These are phyloP conservation scores for Drosophila prostipennis DNA, from an alignment of 2,888 invertebrate genomes.

Conservation along the genomic window DNA sequence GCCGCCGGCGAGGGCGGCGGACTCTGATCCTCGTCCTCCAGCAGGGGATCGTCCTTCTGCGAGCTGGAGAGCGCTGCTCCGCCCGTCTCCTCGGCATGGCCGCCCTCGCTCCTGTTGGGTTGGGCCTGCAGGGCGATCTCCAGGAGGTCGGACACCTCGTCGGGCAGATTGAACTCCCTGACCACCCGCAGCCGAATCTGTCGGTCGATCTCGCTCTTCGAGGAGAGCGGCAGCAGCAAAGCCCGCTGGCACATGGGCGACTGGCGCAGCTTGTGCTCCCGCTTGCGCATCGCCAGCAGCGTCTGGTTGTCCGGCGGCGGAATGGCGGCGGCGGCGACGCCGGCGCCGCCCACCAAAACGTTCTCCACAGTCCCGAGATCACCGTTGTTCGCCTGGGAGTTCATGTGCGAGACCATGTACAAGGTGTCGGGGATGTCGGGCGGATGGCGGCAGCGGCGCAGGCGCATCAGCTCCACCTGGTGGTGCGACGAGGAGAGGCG, in stretches of 20 bases:
- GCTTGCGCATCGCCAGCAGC: slow-evolving; percentile 91
- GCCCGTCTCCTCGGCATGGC: slow-evolving; percentile 45
- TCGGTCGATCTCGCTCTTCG: slow-evolving; percentile 90
- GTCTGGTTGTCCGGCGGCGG: slow-evolving; percentile 92
- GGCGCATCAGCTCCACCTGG: slow-evolving; percentile 89
- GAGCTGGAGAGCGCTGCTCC: slow-evolving; percentile 60
- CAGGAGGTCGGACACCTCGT: slow-evolving; percentile 92
- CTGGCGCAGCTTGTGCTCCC: slow-evolving; percentile 92
- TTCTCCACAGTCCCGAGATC: no score
- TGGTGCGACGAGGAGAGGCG: slow-evolving; percentile 90
- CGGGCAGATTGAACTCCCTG: slow-evolving; percentile 96
- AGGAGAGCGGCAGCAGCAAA: slow-evolving; percentile 89
- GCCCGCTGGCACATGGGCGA: slow-evolving; percentile 92
- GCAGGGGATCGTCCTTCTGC: slow-evolving; percentile 78
- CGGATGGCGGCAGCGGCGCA: slow-evolving; percentile 89
- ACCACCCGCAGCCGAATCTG: slow-evolving; percentile 95
- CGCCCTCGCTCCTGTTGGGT: slow-evolving; percentile 58
- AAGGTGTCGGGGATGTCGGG: slow-evolving; percentile 96
- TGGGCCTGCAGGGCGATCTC: slow-evolving; percentile 85
- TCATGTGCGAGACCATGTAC: slow-evolving; percentile 90
- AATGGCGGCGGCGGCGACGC: slow-evolving; percentile 87
- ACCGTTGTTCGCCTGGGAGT: slow-evolving; percentile 76
- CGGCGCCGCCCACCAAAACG: no score
- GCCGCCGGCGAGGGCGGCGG: slow-evolving; percentile 85
- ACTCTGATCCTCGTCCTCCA: slow-evolving; percentile 81